Base-by-base conservation (phyloP, 2,113 vertebrate species). In the Solenodon paradoxus region DNA sequence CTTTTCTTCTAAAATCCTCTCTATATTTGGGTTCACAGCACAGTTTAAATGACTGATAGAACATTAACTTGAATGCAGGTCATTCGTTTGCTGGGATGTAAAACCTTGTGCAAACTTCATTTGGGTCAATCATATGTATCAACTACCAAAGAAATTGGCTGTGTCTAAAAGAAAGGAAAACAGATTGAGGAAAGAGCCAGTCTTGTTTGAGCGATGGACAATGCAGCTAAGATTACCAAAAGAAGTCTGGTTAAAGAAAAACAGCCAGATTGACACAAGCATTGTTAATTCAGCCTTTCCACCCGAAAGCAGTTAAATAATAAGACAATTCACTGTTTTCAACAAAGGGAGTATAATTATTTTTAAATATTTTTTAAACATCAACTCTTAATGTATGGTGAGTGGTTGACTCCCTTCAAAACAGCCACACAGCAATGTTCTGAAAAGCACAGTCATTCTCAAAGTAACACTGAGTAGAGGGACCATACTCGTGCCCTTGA, bases 241-340 rank as follows among this genome's bases (percentile, higher is more conserved):
- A 47, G 38, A 74, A 53, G 12, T 66, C 32, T 68, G 24, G 42
- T 72, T 75, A 51, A 68, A 96, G 96, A 57, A 47, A 85, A 95
- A 79, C 55, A 69, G 63, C 42, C n/a, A 64, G 55, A 49, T 5
- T 57, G 69, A 42, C 40, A 61, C 4, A 30, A 5, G 28, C 7
- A 26, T 1, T 20, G 63, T 13, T 89, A 83, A 63, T 53, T 95
- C 84, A 88, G 32, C 12, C 59, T 92, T 87, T 80, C 80, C 51
- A 42, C 75, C 74, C 77, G 35, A 68, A 75, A 92, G 71, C 4
- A 1, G 68, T 63, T 69, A 71, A 93, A 95, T 82, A 92, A 93
- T 40, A 42, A 63, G 68, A 71, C 45, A 51, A 42, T 75, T 75
- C 42, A 45, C 30, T 82, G 32, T n/a, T 71, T 24, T 66, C 72